Evolutionary conservation across 2,113 vertebrate species (phyloP).

Genomic region (Muntiacus reevesi): DNA sequence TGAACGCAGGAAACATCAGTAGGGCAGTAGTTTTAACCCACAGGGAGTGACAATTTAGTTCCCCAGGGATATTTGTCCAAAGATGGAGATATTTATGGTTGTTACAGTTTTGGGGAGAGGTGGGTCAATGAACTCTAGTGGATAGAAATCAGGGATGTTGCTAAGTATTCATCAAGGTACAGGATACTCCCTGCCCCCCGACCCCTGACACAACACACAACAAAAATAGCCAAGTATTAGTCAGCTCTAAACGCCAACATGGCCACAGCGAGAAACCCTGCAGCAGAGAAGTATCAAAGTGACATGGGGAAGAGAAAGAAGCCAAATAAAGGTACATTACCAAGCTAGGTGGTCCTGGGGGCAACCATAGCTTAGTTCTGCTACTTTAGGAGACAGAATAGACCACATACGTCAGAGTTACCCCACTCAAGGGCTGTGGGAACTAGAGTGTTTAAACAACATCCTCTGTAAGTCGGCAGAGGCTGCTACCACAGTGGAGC

Average conservation of each 20-base stretch:
- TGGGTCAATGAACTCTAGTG: background rate
- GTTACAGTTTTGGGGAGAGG: background rate
- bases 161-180: background rate
- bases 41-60: background rate
- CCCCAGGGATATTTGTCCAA: background rate
- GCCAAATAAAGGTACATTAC: background rate
- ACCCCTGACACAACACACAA: background rate
- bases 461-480: background rate
- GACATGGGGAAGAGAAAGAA: background rate
- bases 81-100: background rate
- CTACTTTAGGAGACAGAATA: background rate
- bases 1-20: background rate
- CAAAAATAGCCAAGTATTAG: background rate
- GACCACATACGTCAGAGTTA: background rate
- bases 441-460: background rate
- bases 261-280: background rate
- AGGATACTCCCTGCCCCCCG: background rate
- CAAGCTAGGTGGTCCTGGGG: background rate
- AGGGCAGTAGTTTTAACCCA: background rate
- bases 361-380: background rate
- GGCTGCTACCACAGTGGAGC: background rate
- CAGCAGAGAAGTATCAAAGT: background rate
- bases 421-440: background rate
- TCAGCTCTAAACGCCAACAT: background rate
- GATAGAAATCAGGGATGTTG: background rate